A percentile compares a stretch with the other conserved stretches of the same genome.
Conservation (phyloP, 2,797 vertebrate species). For the Spinus olivaceus region DNA sequence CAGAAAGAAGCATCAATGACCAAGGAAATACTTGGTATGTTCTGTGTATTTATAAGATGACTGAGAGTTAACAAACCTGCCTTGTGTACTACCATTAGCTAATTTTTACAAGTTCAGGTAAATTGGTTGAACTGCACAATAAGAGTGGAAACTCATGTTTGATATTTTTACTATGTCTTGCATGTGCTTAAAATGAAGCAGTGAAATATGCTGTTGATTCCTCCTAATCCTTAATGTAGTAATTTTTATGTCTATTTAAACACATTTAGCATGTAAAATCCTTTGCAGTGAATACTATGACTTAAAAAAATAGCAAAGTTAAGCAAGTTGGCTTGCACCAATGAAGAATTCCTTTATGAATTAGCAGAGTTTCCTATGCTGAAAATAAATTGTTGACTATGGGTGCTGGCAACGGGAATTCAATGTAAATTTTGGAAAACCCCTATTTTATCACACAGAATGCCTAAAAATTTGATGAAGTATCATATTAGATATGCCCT, state of each 20-base stretch:
- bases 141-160: neutral
- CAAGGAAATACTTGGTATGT: neutral
- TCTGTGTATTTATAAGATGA: neutral
- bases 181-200: neutral
- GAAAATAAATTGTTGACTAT: neutral
- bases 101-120: neutral
- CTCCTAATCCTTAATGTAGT: neutral
- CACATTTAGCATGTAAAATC: neutral
- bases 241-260: neutral
- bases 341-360: neutral
- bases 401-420: neutral
- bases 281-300: neutral
- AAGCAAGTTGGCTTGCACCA: neutral
- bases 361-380: neutral
- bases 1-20: neutral
- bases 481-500: neutral
- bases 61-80: neutral
- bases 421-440: rapidly evolving
- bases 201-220: neutral
- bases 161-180: neutral
- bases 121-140: neutral
- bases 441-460: neutral
- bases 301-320: neutral
- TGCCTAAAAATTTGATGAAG: neutral
- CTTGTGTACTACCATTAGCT: neutral